Conservation (phyloP, 1,140 invertebrate genomes). For the Drosophila fuyamai region DNA sequence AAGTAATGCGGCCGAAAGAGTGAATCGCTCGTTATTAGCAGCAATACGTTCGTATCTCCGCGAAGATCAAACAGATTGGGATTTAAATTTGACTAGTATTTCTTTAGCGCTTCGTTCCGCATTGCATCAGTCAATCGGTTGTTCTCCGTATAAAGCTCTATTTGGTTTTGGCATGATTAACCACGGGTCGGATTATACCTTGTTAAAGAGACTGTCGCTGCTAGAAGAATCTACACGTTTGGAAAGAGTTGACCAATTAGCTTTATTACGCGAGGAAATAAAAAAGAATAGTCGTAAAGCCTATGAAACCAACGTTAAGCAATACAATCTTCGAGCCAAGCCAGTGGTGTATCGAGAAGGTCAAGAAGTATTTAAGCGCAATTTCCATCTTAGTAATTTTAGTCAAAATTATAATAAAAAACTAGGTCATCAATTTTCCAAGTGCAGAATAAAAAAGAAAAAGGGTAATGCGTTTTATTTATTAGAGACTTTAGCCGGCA, state of each 20-base stretch:
- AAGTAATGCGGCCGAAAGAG: constrained; percentile 40
- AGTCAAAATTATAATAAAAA: constrained; percentile 14
- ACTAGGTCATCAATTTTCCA: constrained; percentile 5
- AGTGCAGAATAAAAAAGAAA: background rate
- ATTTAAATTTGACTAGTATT: constrained; percentile 14
- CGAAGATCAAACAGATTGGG: constrained; percentile 32
- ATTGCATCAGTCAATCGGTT: constrained; percentile 11
- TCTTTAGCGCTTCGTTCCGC: constrained; percentile 16
- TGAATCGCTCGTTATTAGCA: constrained; percentile 35
- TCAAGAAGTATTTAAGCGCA: constrained; percentile 1
- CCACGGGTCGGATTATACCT: no score
- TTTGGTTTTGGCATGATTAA: constrained; percentile 3
- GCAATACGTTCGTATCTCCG: constrained; percentile 33
- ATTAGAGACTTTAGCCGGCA: background rate
- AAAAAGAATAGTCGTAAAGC: no score
- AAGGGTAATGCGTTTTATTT: background rate
- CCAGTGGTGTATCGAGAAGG: background rate
- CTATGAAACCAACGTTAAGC: no score
- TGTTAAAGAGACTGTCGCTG: no score
- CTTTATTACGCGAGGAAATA: no score
- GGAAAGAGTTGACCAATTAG: no score
- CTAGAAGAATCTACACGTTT: no score
- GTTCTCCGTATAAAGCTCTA: constrained; percentile 21
- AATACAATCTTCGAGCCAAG: no score
- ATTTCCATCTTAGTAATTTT: background rate